These are phyloP conservation scores for Pseudanteris insignis DNA, from an alignment of 2,888 invertebrate species.

Conservation along the genomic window DNA sequence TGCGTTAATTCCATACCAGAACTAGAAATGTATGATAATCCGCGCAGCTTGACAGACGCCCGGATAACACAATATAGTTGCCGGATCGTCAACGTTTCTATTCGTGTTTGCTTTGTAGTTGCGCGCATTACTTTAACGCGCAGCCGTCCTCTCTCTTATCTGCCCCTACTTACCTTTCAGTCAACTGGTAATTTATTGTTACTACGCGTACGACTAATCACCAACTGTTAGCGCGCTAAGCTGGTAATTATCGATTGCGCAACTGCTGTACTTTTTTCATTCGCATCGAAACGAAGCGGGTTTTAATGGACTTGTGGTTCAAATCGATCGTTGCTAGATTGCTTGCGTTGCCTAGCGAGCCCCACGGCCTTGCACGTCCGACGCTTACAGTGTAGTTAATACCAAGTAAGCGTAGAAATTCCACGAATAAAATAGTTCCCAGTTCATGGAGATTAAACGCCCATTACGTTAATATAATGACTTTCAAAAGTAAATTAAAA, in stretches of 20 bases:
- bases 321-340: neutral
- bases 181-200: constrained; percentile 40
- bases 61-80: constrained; percentile 38
- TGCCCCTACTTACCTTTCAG: constrained; percentile 25
- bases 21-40: constrained; percentile 42
- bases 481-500: too few relatives aligned
- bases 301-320: too few relatives aligned
- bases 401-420: too few relatives aligned
- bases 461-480: too few relatives aligned
- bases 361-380: too few relatives aligned
- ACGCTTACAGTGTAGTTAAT: too few relatives aligned
- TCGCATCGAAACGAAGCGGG: too few relatives aligned
- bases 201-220: constrained; percentile 32
- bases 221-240: constrained; percentile 24
- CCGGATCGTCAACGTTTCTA: constrained; percentile 10
- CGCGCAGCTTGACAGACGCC: constrained; percentile 24
- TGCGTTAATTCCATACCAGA: constrained; percentile 43
- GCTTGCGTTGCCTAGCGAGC: too few relatives aligned
- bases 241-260: too few relatives aligned
- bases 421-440: too few relatives aligned
- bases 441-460: too few relatives aligned
- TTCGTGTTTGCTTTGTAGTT: constrained; percentile 17
- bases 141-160: constrained; percentile 12
- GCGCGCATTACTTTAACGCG: constrained; percentile 9
- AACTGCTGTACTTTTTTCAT: too few relatives aligned